These are phyloP conservation scores for Anastrepha ludens DNA, from an alignment of 1,140 invertebrate species.

Conservation along the genomic window DNA sequence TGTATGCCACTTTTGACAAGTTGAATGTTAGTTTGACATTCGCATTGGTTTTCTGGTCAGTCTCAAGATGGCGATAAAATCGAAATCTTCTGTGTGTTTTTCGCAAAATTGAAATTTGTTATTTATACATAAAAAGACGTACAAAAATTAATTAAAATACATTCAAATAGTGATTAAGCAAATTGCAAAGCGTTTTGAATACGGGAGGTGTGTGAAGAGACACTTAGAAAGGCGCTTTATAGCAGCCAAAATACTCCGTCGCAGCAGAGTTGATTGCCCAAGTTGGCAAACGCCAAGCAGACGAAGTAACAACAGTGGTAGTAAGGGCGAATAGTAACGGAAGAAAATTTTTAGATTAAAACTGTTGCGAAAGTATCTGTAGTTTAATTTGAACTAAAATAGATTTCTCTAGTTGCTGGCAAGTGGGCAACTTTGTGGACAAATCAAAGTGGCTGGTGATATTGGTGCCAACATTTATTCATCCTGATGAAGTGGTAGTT, in stretches of 20 bases:
- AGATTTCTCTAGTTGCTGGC: background rate
- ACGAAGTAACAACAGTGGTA: conserved; percentile 12
- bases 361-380: background rate
- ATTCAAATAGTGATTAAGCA: conserved; percentile 16
- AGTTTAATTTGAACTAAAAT: background rate
- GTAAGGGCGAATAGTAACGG: conserved; percentile 26
- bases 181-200: background rate
- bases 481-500: background rate
- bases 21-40: conserved; percentile 35
- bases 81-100: conserved; percentile 10
- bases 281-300: conserved; percentile 39
- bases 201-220: background rate
- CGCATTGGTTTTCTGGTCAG: conserved; percentile 8
- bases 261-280: conserved; percentile 34
- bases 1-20: conserved; percentile 15
- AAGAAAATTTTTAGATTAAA: conserved; percentile 2
- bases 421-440: no score
- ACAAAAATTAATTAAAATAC: conserved; percentile 8
- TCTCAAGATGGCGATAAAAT: conserved; percentile 55
- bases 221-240: background rate
- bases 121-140: conserved; percentile 43
- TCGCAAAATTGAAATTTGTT: conserved; percentile 41
- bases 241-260: background rate
- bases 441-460: no score
- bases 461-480: background rate